Base-by-base conservation (phyloP, 2,113 vertebrate species). In the Trichechus manatus region DNA sequence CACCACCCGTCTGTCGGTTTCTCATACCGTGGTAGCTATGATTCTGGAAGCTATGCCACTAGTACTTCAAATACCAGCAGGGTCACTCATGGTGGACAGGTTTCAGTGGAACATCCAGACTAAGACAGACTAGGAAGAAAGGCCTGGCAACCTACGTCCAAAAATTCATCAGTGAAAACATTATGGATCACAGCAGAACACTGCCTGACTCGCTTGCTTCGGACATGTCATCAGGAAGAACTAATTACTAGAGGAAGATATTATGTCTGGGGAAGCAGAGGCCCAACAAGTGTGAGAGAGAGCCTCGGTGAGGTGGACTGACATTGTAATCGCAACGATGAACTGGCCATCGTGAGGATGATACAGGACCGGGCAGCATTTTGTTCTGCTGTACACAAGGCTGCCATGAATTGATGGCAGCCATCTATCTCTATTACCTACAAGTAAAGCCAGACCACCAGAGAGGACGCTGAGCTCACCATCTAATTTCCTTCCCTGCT, bases 391-490 rank as follows among this genome's bases (percentile, higher is more conserved):
- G 7, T 72, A 36, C n/a, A 72, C n/a, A 10, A 72, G 66, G 31
- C 10, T 70, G 66, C 66, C 13, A 70, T 33, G 66, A 70, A n/a
- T 56, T 11, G 15, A 56, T 56, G 53, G 15, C 53, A 56, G 53
- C 11, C 50, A 36, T 36, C 68, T 36, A 36, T 36, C 14, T 70
- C 7, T 70, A 33, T 31, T 47, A 96, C 78, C 0, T 19, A 64
- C 33, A 84, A 92, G 88, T 85, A 78, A 66, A 96, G 79, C 36
- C 80, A 68, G 70, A 50, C 9, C 50, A 64, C 53, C 39, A 72
- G 47, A 68, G n/a, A 64, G 74, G 44, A 85, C 82, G 20, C 27
- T 29, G 39, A 94, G 42, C 33, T 92, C 15, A 31, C 29, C 44
- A 78, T 85, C 68, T 36, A 19, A 42, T 78, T 50, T 89, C 66